Evolutionary conservation across 2,888 invertebrate species (phyloP), one percentile per base, ranked within the genome.

Genomic region (Tachina grossa): DNA sequence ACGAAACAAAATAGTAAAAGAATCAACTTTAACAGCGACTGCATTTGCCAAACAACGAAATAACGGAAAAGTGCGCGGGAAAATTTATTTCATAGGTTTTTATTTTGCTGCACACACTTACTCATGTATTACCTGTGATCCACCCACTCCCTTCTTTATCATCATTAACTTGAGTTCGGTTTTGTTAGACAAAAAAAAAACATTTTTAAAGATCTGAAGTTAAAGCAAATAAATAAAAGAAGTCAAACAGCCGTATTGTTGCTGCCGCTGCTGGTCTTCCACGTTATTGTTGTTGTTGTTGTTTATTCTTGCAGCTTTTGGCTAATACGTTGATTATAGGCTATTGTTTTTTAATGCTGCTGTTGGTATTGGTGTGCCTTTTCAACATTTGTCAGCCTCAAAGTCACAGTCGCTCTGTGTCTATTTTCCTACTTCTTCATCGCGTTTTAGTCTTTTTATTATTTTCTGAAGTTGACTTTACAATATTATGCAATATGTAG

Each of bases 11-110:
- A 87, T 55, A 19, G 13, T 9, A 68, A 74, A 66, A 74, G 59
- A 57, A 80, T 57, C 19, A 39, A 22, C 49, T 66, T 16, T 43
- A 75, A 41, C 68, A 65, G 69, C 13, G 49, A 66, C 43, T 53
- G 53, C 71, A 51, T 49, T 47, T 53, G 84, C 79, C 83, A 88
- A 61, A 63, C n/a, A 61, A 59, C 13, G 49, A 77, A 76, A 51
- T 75, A 75, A 75, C 75, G 75, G 74, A 87, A 85, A 89, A 89
- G 89, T 89, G 88, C 89, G 89, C 90, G 89, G 91, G 90, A 90
- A 90, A 90, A 89, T 87, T 88, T 88, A 88, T 88, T 88, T 71
- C 22, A 13, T 61, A 57, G 68, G 22, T 83, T 65, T 71, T 71
- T 41, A 53, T 61, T 51, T 49, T 41, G n/a, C 19, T 47, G 39